These are phyloP conservation scores for Papilio elwesi DNA, from an alignment of 2,888 invertebrate genomes.

Conservation along the genomic window DNA sequence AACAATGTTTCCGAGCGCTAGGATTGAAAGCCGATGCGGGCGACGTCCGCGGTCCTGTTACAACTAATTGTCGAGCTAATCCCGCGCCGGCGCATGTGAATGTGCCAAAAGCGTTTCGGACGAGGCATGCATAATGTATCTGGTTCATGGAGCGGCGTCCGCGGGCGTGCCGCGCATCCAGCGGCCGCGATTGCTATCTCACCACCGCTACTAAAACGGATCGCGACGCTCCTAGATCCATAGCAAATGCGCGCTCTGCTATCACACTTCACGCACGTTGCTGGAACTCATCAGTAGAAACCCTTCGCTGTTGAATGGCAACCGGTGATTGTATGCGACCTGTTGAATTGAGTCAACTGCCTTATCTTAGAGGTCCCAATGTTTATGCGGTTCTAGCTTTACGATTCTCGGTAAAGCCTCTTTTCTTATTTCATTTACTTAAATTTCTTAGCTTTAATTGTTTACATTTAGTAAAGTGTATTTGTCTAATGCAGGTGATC, in stretches of 20 bases:
- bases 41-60: conserved; percentile 21
- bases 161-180: conserved; percentile 52
- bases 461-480: not conserved
- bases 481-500: too few relatives aligned
- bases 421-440: not conserved
- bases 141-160: conserved; percentile 53
- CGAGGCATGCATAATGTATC: conserved; percentile 73
- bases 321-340: not conserved
- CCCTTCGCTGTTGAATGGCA: conserved; percentile 8
- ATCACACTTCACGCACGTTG: conserved; percentile 12
- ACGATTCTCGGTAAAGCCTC: not conserved
- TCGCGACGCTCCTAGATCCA: conserved; percentile 39
- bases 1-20: not conserved
- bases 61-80: conserved; percentile 35
- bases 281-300: not conserved
- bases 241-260: conserved; percentile 25
- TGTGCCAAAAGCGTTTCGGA: conserved; percentile 47
- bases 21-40: conserved; percentile 3
- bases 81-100: conserved; percentile 46
- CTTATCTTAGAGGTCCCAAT: not conserved
- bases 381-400: not conserved
- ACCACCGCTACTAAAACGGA: conserved; percentile 57
- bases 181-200: conserved; percentile 68
- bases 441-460: not conserved
- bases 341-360: not conserved